Evolutionary conservation across 2,797 vertebrate species (phyloP), one percentile per base, ranked within the genome.

Genomic region (Platalea minor): DNA sequence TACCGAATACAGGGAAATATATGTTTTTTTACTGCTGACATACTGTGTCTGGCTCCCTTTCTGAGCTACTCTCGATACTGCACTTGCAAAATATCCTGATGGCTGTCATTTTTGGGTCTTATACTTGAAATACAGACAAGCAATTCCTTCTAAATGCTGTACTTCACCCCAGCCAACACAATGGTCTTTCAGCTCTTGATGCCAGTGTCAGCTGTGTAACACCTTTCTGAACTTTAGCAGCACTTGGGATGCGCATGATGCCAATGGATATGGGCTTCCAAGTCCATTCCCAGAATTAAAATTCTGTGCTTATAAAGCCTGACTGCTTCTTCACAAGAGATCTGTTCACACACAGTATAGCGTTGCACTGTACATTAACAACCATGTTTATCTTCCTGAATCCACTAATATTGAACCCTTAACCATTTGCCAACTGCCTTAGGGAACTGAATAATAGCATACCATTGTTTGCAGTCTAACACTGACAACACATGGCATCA

Each of bases 341-440:
- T 50, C 56, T 41, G 41, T 19, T 88, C 48, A 48, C 35, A 60
- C 50, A 12, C 17, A 19, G 18, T 28, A 26, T 1, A 75, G 35
- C 69, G 56, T 1, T 17, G 31, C 26, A 17, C 41, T 26, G 21
- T 46, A 61, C 54, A 8, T 85, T 88, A 92, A 75, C 41, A 75
- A 61, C n/a, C 28, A 50, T 1, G 17, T 80, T 93, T 37, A 73
- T 85, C 57, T 57, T 83, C 50, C 53, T 45, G 43, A 85, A 93
- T 51, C 19, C 80, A 89, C 41, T 75, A 57, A 39, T 59, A 81
- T 67, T 61, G 85, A 92, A 75, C 72, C 60, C 26, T 91, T 65
- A 85, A 72, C 70, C n/a, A 51, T 51, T 67, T 78, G 78, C 43
- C 74, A 88, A 8, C 39, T 63, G 73, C 91, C 83, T 79, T 10